Conservation (phyloP, 1,140 invertebrate genomes). For the Pogonomyrmex barbatus region DNA sequence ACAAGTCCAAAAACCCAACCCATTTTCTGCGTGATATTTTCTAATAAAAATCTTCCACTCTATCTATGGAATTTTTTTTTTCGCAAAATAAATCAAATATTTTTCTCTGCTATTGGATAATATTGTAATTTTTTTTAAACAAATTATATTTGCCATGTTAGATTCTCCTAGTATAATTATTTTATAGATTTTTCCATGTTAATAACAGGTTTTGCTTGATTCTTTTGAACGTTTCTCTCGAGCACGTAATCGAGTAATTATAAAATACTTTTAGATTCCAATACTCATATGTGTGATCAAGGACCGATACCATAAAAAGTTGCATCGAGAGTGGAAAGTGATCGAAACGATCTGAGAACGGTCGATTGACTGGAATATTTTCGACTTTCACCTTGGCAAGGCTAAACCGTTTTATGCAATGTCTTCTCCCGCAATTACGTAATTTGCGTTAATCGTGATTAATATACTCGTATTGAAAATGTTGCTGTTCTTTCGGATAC, state of each 20-base stretch:
- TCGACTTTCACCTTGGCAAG: conserved; percentile 29
- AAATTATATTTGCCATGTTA: too few species aligned
- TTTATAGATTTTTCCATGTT: background rate
- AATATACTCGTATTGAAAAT: background rate
- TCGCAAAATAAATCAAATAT: background rate
- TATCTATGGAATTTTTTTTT: background rate
- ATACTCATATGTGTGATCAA: conserved; percentile 8
- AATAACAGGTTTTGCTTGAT: background rate
- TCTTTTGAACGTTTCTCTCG: background rate
- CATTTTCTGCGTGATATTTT: background rate
- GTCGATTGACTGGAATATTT: conserved; percentile 8
- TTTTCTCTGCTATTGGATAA: background rate
- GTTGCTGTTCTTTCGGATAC: background rate
- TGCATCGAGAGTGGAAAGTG: background rate
- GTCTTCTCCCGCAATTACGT: conserved; percentile 4
- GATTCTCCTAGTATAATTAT: too few species aligned
- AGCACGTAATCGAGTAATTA: background rate
- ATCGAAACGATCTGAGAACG: conserved; percentile 16
- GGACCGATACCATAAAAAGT: conserved; percentile 40
- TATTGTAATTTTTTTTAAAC: background rate
- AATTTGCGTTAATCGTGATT: conserved; percentile 21
- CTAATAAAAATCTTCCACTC: background rate
- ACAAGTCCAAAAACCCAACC: background rate
- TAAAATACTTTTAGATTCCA: background rate
- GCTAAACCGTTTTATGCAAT: background rate